Conservation (phyloP, 2,797 vertebrate genomes). For the Cirrhinus molitorella region DNA sequence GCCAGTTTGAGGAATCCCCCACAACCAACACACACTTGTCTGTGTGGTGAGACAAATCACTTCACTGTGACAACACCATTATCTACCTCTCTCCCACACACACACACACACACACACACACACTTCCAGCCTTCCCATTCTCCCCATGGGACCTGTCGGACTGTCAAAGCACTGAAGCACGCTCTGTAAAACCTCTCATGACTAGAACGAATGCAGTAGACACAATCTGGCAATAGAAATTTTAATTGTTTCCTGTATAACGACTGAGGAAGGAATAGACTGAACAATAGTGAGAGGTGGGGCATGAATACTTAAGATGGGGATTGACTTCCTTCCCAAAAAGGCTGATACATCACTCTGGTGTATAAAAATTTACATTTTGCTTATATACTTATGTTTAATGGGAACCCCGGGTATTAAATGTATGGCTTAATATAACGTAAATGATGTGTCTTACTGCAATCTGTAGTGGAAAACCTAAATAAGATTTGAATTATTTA, state of each 20-base stretch:
- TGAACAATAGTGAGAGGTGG: not conserved
- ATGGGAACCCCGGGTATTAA: too few species aligned
- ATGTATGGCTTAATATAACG: too few species aligned
- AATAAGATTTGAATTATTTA: too few species aligned
- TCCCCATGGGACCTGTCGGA: constrained; percentile 29
- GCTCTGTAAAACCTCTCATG: constrained; percentile 50
- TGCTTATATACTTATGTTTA: not conserved
- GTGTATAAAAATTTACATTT: not conserved
- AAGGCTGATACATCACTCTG: not conserved
- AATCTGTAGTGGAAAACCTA: too few species aligned
- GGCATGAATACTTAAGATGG: not conserved
- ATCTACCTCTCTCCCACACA: constrained; percentile 54
- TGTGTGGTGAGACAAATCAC: constrained; percentile 72
- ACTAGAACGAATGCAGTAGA: constrained; percentile 34
- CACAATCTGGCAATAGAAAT: constrained; percentile 61
- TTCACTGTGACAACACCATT: constrained; percentile 73
- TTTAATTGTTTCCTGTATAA: constrained; percentile 67
- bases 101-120: not conserved
- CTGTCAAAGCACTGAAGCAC: constrained; percentile 3
- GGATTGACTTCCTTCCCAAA: constrained; percentile 2
- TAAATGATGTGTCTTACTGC: too few species aligned
- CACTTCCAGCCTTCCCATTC: constrained; percentile 20
- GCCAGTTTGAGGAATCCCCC: constrained; percentile 25
- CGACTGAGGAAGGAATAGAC: constrained; percentile 41
- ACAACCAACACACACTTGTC: constrained; percentile 4